Base-by-base conservation (phyloP, 2,888 invertebrate genomes). In the Monochamus alternatus region DNA sequence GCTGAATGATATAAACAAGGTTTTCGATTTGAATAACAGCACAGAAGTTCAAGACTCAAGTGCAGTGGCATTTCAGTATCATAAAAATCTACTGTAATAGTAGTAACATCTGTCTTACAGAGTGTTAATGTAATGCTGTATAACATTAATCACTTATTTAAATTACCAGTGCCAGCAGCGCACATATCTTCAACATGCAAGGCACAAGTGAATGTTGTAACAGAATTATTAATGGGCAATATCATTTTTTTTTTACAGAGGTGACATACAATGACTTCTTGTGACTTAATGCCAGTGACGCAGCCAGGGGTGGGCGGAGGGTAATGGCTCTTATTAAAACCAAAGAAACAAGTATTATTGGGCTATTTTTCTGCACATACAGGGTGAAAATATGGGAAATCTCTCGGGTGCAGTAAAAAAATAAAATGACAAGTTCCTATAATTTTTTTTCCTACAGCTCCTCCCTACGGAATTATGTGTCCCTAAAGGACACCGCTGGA, bases 41-140 rank as follows among this genome's bases (percentile, higher is more conserved):
- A 47, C 31, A 68, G 8, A 59, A 68, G 58, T 58, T 59, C 68
- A 66, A 52, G 66, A 31, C 55, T 14, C 66, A 66, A 66, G 66
- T 31, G 55, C 55, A 55, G 55, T 55, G 14, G 14, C 55, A n/a
- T 38, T 44, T 66, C 14, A 52, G 51, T 7, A 66, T 32, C 55
- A 30, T 68, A 68, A 68, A 68, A 59, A 68, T 68, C 38, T 68
- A 58, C 8, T 43, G 68, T 68, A 68, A 59, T 59, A 59, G 38
- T 30, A 59, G 68, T 43, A 68, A 68, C 68, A 68, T 44, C 43
- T 68, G 68, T 14, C 64, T 44, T 64, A 31, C 10, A 12, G 30
- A 68, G 58, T 68, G 68, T 68, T 68, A 68, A 68, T 59, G 68
- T 68, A 59, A 68, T 30, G 58, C 68, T 58, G 58, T 68, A 68